Conservation (phyloP, 1,140 invertebrate genomes). For the Orchesella cincta region DNA sequence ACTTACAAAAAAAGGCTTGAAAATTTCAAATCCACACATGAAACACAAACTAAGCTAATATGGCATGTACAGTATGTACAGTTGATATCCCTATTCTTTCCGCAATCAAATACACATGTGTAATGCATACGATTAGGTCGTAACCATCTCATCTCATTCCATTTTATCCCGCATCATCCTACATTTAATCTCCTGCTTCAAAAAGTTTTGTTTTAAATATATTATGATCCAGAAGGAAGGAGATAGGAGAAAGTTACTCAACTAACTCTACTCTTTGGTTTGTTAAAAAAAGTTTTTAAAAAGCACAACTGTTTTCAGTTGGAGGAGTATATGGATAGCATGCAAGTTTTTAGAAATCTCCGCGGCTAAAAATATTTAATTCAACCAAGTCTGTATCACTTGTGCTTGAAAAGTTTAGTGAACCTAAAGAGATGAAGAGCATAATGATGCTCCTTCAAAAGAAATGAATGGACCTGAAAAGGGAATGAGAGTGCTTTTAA, state of each 20-base stretch:
- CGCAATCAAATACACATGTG: neutral
- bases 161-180: neutral
- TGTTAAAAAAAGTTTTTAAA: constrained; percentile 1
- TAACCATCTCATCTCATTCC: neutral
- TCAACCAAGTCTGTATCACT: neutral
- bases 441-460: neutral
- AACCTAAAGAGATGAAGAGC: neutral
- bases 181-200: neutral
- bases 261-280: neutral
- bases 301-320: constrained; percentile 8
- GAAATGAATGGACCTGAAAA: neutral
- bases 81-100: neutral
- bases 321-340: neutral
- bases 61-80: neutral
- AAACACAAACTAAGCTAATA: neutral
- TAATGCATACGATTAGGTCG: neutral
- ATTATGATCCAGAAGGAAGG: neutral
- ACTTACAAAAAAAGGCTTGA: constrained; percentile 8
- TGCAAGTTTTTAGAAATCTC: neutral
- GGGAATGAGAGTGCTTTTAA: neutral
- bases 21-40: no score
- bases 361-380: neutral
- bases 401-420: neutral
- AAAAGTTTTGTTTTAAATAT: constrained; percentile 4
- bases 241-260: neutral